Percentiles rank a stretch among this genome's conserved stretches.
Conservation (phyloP, 2,113 vertebrate genomes). For the Ammodytes marinus region DNA sequence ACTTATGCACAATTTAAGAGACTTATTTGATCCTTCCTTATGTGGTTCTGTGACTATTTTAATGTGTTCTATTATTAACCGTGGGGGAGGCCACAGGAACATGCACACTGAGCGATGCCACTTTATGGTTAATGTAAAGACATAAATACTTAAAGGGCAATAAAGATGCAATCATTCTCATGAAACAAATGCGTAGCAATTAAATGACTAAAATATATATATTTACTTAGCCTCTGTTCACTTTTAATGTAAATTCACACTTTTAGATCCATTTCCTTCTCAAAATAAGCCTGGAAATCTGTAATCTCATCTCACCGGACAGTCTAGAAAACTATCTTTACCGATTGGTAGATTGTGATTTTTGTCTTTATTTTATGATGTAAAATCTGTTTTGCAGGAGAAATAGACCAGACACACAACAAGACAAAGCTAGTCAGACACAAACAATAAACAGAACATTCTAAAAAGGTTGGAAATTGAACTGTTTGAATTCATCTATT, state of each 20-base stretch:
- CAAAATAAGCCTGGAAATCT: background rate
- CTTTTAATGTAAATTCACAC: background rate
- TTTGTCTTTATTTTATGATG: background rate
- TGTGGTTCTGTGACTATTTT: conserved; percentile 45
- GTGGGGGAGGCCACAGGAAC: conserved; percentile 46
- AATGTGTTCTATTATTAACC: conserved; percentile 53
- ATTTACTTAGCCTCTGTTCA: background rate
- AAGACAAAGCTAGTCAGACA: background rate
- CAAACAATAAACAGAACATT: background rate
- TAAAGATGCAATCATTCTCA: background rate
- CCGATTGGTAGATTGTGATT: background rate
- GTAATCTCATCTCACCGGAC: background rate
- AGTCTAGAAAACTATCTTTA: conserved; percentile 2
- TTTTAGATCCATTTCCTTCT: background rate
- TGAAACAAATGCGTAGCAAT: background rate
- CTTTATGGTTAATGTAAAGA: background rate
- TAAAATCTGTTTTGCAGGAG: background rate
- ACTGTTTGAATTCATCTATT: background rate
- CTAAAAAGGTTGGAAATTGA: background rate
- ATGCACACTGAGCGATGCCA: conserved; percentile 5
- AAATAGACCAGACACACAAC: background rate
- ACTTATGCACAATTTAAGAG: conserved; percentile 13
- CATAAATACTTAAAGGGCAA: background rate
- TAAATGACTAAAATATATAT: background rate
- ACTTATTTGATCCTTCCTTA: conserved; percentile 42